phyloP scores from a whole-genome alignment of 2,797 vertebrate genomes.

The Microtus obscurus region DNA sequence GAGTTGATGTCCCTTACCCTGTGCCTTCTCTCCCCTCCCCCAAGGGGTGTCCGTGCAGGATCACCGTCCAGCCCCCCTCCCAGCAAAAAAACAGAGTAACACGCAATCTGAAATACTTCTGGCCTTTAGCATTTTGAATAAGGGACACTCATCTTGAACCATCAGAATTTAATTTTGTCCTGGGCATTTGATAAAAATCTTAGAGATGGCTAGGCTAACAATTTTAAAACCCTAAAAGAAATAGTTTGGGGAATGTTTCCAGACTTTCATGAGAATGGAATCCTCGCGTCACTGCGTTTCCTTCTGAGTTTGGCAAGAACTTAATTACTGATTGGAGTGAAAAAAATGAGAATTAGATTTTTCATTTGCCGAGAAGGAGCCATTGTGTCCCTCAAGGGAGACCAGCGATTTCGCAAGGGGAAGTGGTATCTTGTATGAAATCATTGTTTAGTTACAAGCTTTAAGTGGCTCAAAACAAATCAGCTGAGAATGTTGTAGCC shows the following conservation, averaged over 20 bases:
- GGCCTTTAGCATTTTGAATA: neutral
- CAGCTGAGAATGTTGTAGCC: neutral
- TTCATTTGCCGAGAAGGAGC: constrained; percentile 27
- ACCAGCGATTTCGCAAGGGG: neutral
- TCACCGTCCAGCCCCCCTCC: no score
- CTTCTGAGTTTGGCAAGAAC: neutral
- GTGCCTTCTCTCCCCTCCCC: no score
- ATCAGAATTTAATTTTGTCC: neutral
- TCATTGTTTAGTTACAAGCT: neutral
- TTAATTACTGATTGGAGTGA: constrained; percentile 47
- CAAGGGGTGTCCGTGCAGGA: no score
- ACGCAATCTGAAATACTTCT: neutral
- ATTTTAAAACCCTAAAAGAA: constrained; percentile 8
- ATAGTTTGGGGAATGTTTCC: neutral
- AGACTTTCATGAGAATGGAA: constrained; percentile 7
- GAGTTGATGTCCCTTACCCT: no score
- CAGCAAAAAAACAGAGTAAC: neutral
- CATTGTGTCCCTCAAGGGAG: neutral
- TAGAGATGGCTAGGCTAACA: neutral
- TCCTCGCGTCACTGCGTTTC: neutral
- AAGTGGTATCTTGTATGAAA: neutral
- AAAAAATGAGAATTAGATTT: neutral
- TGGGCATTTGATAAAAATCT: neutral
- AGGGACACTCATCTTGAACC: neutral
- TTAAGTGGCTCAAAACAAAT: neutral